A percentile compares a stretch with the other conserved stretches of the same genome.
Conservation (phyloP, 1,140 invertebrate species). For the Zaprionus kolodkinae region DNA sequence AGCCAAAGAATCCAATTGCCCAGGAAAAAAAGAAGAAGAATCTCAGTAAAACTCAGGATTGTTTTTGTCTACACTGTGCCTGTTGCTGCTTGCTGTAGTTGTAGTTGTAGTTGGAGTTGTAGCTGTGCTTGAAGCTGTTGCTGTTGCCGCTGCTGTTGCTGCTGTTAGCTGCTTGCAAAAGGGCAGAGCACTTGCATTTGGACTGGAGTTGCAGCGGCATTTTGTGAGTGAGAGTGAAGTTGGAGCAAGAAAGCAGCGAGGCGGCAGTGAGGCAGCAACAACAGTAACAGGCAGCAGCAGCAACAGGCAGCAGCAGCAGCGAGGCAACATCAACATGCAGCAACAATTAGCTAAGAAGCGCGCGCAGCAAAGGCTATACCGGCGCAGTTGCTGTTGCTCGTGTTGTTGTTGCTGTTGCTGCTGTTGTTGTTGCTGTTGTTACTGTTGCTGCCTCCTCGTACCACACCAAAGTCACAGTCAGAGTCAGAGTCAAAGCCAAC, state of each 20-base stretch:
- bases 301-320: constrained; percentile 26
- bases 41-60: constrained; percentile 20
- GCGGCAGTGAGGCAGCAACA: constrained; percentile 20
- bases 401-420: constrained; percentile 36
- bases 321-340: constrained; percentile 30
- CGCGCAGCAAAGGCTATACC: constrained; percentile 7
- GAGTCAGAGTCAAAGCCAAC: constrained; percentile 77
- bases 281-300: constrained; percentile 39
- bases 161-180: constrained; percentile 32
- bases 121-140: constrained; percentile 1
- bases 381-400: constrained; percentile 28
- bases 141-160: constrained; percentile 5
- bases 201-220: constrained; percentile 62
- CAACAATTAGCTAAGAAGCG: background rate
- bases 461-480: constrained; percentile 65
- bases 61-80: background rate
- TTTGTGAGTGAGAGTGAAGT: constrained; percentile 84
- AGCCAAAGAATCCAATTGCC: constrained; percentile 3
- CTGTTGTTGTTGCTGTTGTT: background rate
- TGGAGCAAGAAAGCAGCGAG: constrained; percentile 65
- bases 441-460: constrained; percentile 45
- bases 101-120: background rate
- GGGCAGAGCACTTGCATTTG: constrained; percentile 74
- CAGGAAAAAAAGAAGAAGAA: background rate
- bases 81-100: constrained; percentile 18